Evolutionary conservation across 2,113 vertebrate genomes (phyloP).

Genomic region (Cygnus buccinator): DNA sequence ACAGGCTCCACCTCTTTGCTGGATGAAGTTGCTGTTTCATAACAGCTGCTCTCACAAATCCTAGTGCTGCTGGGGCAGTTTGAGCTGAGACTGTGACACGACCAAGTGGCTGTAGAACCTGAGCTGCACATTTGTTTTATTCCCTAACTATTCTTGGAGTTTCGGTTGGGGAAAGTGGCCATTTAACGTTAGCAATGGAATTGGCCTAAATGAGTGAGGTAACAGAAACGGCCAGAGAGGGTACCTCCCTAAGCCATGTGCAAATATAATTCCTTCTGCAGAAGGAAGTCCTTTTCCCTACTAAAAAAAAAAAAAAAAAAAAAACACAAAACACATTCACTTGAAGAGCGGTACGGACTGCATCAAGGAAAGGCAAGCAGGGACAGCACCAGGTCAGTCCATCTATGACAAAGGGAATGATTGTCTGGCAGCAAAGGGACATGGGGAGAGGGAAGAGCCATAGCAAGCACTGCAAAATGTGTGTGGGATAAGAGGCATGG

Average conservation of each 20-base stretch:
- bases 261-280: conserved; percentile 68
- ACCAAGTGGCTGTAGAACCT: neutral
- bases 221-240: conserved; percentile 75
- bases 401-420: conserved; percentile 27
- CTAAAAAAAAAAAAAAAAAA: conserved; percentile 21
- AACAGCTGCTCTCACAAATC: neutral
- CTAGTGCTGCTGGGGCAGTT: neutral
- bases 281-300: conserved; percentile 60
- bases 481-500: neutral
- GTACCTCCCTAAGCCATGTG: conserved; percentile 68
- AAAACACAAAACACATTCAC: conserved; percentile 41
- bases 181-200: conserved; percentile 62
- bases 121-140: neutral
- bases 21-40: neutral
- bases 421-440: conserved; percentile 50
- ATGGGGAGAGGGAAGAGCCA: conserved; percentile 15
- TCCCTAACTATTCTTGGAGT: neutral
- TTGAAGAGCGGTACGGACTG: conserved; percentile 49
- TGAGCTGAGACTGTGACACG: neutral
- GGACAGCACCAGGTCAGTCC: conserved; percentile 63
- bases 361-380: conserved; percentile 46
- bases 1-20: neutral
- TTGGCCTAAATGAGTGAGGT: conserved; percentile 79
- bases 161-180: conserved; percentile 34
- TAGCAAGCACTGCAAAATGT: neutral